These are phyloP conservation scores for Catharus bicknelli DNA, from an alignment of 2,113 vertebrate species.

Conservation along the genomic window DNA sequence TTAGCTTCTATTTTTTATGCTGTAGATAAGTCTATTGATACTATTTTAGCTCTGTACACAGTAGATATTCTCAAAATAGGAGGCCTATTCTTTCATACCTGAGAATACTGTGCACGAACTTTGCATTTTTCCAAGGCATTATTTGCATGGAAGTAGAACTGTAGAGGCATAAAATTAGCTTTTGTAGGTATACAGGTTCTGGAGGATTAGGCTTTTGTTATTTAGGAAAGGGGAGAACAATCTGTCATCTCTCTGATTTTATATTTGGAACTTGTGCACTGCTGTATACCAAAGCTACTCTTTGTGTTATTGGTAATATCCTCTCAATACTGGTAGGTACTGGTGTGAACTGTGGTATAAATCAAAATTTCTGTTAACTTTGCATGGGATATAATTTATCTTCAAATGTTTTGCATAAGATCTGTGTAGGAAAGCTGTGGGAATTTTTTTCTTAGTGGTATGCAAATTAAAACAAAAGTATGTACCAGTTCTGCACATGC, in stretches of 20 bases:
- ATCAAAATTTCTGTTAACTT: not conserved
- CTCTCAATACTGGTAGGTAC: not conserved
- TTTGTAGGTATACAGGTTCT: not conserved
- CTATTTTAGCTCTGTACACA: not conserved
- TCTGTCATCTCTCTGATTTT: not conserved
- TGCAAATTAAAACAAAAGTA: not conserved
- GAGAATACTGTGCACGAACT: not conserved
- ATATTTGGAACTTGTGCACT: not conserved
- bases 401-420: not conserved
- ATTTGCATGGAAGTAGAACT: not conserved
- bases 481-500: not conserved
- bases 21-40: not conserved
- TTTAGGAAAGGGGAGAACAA: not conserved
- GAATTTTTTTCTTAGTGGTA: not conserved
- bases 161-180: not conserved
- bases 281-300: not conserved
- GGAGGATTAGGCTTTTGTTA: not conserved
- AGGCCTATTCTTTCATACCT: not conserved
- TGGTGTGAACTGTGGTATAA: not conserved
- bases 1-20: not conserved
- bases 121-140: not conserved
- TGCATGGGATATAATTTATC: not conserved
- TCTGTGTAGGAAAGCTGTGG: not conserved
- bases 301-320: not conserved
- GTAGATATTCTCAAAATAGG: not conserved